Evolutionary conservation across 2,113 vertebrate genomes (phyloP).

Genomic region (Spheniscus mendiculus): DNA sequence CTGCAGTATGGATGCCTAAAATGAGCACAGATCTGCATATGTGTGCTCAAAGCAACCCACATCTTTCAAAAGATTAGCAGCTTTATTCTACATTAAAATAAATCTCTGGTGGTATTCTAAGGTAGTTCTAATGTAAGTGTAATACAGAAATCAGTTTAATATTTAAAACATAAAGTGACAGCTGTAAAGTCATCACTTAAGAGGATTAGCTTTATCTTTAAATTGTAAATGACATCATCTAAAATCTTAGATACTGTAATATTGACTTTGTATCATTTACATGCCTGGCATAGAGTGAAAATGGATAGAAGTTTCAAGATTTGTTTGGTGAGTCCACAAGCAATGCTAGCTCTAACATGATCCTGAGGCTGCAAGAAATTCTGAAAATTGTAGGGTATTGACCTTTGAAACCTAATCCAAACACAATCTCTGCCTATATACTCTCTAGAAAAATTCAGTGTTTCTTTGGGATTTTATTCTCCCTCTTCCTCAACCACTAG

Average conservation of each 20-base stretch:
- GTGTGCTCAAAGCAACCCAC: not conserved
- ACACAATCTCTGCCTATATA: not conserved
- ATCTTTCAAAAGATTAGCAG: not conserved
- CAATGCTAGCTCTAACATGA: not conserved
- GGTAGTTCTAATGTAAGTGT: not conserved
- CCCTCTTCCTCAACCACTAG: not conserved
- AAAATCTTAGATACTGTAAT: not conserved
- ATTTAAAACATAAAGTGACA: not conserved
- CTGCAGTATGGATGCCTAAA: not conserved
- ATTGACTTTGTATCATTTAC: not conserved
- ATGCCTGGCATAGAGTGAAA: not conserved
- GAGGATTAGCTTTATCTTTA: not conserved
- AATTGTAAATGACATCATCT: not conserved
- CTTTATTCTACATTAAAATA: not conserved
- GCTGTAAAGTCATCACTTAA: not conserved
- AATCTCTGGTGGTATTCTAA: not conserved
- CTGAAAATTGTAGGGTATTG: not conserved
- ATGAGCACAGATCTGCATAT: not conserved
- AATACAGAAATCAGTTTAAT: not conserved
- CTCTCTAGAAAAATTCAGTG: not conserved
- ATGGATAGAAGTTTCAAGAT: not conserved
- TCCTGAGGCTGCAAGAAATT: not conserved
- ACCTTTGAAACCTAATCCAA: not conserved
- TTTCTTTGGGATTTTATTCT: not conserved
- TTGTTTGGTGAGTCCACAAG: not conserved